Percentiles rank a stretch among this genome's conserved stretches.
These are phyloP conservation scores for Lepidostoma basale DNA, from an alignment of 1,140 invertebrate genomes.

Conservation along the genomic window DNA sequence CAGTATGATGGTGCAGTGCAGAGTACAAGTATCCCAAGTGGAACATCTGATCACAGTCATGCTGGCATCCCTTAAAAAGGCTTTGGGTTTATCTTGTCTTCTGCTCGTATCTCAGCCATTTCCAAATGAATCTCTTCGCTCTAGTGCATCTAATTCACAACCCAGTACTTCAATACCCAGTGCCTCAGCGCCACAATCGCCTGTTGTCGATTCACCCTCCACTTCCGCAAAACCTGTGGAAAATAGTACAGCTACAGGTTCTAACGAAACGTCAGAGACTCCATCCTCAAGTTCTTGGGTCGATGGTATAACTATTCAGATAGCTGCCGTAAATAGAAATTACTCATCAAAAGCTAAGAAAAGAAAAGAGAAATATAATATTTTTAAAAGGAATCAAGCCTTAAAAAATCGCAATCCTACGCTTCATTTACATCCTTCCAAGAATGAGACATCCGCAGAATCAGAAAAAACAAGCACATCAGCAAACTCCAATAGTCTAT, in stretches of 20 bases:
- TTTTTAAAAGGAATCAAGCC: slow-evolving; percentile 53
- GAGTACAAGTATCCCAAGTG: slow-evolving; percentile 55
- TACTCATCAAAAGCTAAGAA: slow-evolving; percentile 54
- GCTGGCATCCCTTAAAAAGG: slow-evolving; percentile 56
- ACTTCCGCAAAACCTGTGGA: too few relatives aligned
- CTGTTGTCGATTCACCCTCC: too few relatives aligned
- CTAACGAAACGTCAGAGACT: background rate
- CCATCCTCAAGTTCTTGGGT: background rate
- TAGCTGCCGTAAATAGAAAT: slow-evolving; percentile 56
- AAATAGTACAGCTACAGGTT: too few relatives aligned
- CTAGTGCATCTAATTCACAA: background rate
- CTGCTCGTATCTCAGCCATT: slow-evolving; percentile 54
- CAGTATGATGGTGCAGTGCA: slow-evolving; percentile 60
- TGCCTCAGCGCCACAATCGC: too few relatives aligned
- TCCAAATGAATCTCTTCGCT: slow-evolving; percentile 23
- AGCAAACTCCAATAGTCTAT: slow-evolving; percentile 33
- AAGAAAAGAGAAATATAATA: slow-evolving; percentile 54
- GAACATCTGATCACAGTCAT: slow-evolving; percentile 58
- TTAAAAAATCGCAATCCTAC: slow-evolving; percentile 55
- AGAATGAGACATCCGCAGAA: slow-evolving; percentile 47
- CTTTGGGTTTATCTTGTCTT: slow-evolving; percentile 56
- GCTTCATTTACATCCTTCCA: slow-evolving; percentile 53
- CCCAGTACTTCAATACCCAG: too few relatives aligned
- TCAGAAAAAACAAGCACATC: background rate
- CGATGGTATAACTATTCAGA: slow-evolving; percentile 54